Base-by-base conservation (phyloP, 2,797 vertebrate species). In the Spondyliosoma cantharus region DNA sequence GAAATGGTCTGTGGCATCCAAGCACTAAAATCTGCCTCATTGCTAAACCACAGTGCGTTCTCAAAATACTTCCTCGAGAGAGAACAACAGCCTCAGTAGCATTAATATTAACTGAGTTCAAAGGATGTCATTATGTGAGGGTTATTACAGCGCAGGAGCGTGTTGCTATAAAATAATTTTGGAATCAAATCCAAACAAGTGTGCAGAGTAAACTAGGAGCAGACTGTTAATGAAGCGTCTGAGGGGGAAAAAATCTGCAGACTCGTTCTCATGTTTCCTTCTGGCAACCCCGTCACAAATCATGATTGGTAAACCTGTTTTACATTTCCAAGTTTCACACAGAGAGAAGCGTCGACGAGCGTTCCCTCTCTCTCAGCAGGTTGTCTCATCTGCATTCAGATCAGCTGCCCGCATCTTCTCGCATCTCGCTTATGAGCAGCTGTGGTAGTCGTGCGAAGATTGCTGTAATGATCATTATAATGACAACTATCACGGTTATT, bases 331-430 rank as follows among this genome's bases (percentile, higher is more conserved):
- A 50, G 72, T 77, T 76, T 84, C 50, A 74, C 70, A 60, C 70
- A 53, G 29, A 82, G 81, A 80, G 71, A 45, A 19, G 60, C n/a
- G 5, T 76, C 54, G 27, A 5, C 16, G 2, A 52, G 22, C 32
- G 24, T 22, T 59, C 53, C 17, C 50, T 45, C 58, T 60, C 61
- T 50, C 77, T 57, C 68, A 17, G 49, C 60, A 19, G 74, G 70
- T 52, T 8, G 45, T 77, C 80, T 92, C 78, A 84, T 91, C 76
- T 84, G 81, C 58, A 90, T 85, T 86, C 78, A 63, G 14, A 87
- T 83, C 77, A 89, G 63, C 64, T 49, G 1, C 9, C 9, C 16
- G 3, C 8, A 65, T 76, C 58, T 42, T 42, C 50, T 68, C 68
- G 25, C 25, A 22, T 42, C 64, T 22, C 32, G 62, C 54, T 83